Evolutionary conservation across 2,113 vertebrate genomes (phyloP), one percentile per base, ranked within the genome.

Genomic region (Cyanoderma ruficeps): DNA sequence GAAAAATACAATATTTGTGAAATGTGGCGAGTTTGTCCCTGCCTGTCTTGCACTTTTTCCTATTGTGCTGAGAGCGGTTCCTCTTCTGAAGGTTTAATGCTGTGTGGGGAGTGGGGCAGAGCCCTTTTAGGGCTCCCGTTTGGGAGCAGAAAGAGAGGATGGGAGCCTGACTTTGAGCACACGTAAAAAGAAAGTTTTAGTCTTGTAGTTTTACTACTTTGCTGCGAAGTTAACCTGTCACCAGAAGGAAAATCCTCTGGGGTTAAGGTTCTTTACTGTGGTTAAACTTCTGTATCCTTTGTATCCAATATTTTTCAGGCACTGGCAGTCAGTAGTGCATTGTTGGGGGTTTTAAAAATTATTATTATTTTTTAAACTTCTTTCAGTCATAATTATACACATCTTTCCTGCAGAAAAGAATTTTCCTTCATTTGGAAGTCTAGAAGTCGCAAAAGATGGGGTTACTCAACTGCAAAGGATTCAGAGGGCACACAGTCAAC

Each of bases 11-110:
- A 0, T 15, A 11, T 79, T 55, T 76, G 44, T n/a, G 65, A 55
- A 14, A 23, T 15, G 44, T 27, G 81, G 42, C 0, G 2, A 8
- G 23, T 65, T 61, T 39, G 6, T 35, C n/a, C 10, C 50, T 61
- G 81, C 37, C 77, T 14, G 9, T 77, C 63, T 63, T 74, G 39
- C 22, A 18, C 46, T 22, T 35, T 56, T 69, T 46, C 41, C 49
- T 10, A 0, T 3, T 44, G 8, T 57, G n/a, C 68, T 72, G 27
- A 7, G 53, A 27, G 53, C 0, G 0, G 21, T 33, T 46, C 37
- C 18, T 20, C 25, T 89, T 79, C 37, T 9, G 44, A 61, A 87
- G 37, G 27, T 47, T 63, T 68, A 6, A 59, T 15, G 11, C 22
- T 1, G 0, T 22, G n/a, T 28, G 53, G 56, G n/a, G 60, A 60